phyloP scores from a whole-genome alignment of 2,888 invertebrate species.

The Nineta flava region DNA sequence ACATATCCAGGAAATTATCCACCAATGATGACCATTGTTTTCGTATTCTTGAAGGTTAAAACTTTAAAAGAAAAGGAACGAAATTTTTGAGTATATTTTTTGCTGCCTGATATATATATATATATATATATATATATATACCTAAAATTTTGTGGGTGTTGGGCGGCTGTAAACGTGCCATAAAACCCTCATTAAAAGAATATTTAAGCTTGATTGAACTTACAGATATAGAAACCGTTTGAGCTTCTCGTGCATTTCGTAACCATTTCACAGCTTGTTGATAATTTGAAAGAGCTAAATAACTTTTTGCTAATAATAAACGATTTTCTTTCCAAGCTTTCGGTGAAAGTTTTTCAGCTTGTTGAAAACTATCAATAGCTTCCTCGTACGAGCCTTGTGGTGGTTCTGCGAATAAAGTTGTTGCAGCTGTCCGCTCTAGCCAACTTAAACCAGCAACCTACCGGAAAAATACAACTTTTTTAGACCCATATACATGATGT shows the following conservation, averaged over 20 bases:
- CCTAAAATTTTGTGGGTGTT: too few relatives aligned
- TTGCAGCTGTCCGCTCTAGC: constrained; percentile 48
- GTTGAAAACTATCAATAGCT: constrained; percentile 36
- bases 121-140: constrained; percentile 1
- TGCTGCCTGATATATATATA: constrained; percentile 2
- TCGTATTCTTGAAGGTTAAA: too few relatives aligned
- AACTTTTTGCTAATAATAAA: constrained; percentile 38
- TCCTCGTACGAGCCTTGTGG: constrained; percentile 44
- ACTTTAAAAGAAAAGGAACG: too few relatives aligned
- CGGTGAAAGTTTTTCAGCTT: constrained; percentile 33
- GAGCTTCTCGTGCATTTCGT: constrained; percentile 18
- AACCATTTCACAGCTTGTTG: constrained; percentile 33
- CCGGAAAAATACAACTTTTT: constrained; percentile 14
- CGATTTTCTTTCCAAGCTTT: constrained; percentile 41
- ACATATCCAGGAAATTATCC: too few relatives aligned
- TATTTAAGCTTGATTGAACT: constrained; percentile 8
- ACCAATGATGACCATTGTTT: too few relatives aligned
- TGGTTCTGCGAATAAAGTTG: constrained; percentile 44
- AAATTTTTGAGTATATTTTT: too few relatives aligned
- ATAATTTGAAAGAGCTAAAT: constrained; percentile 32
- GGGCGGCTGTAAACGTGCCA: too few relatives aligned
- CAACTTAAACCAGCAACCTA: constrained; percentile 35
- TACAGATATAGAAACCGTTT: constrained; percentile 13
- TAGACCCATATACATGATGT: not conserved
- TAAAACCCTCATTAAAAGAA: too few relatives aligned